phyloP scores from a whole-genome alignment of 2,797 vertebrate species.

The Kryptolebias ocellatus region DNA sequence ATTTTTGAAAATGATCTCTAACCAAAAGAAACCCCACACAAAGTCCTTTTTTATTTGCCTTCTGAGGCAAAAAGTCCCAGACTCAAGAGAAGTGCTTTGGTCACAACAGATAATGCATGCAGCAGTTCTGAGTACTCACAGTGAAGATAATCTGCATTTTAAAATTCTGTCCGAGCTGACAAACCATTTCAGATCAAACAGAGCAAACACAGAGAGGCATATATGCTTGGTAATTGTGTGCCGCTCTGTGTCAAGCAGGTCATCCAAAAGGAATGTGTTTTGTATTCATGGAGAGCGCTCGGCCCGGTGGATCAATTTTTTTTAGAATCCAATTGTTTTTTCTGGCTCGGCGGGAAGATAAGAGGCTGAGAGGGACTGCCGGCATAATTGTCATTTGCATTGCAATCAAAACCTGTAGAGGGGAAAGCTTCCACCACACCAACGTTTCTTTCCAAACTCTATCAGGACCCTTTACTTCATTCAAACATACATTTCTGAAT shows the following conservation, averaged over 20 bases:
- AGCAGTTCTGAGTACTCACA: conserved; percentile 29
- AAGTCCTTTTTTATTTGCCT: conserved; percentile 30
- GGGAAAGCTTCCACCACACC: conserved; percentile 43
- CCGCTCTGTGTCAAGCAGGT: conserved; percentile 64
- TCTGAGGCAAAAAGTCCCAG: conserved; percentile 13
- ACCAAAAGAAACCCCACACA: conserved; percentile 41
- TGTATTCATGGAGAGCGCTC: conserved; percentile 69
- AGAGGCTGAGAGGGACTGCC: conserved; percentile 60
- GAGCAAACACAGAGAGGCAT: conserved; percentile 58
- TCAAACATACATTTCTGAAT: conserved; percentile 42
- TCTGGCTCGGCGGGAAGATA: conserved; percentile 58
- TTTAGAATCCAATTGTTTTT: conserved; percentile 66
- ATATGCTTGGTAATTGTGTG: conserved; percentile 65
- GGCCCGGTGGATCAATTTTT: conserved; percentile 61
- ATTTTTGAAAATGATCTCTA: conserved; percentile 31
- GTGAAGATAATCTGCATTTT: conserved; percentile 48
- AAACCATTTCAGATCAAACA: conserved; percentile 38
- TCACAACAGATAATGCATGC: conserved; percentile 23
- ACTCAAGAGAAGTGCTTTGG: conserved; percentile 29
- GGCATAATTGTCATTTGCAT: conserved; percentile 72
- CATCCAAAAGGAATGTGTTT: conserved; percentile 58
- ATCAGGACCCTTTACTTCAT: conserved; percentile 56
- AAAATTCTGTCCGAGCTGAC: conserved; percentile 37
- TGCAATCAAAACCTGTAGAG: conserved; percentile 54
- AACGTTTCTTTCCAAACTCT: conserved; percentile 58